Conservation (phyloP, 1,140 invertebrate genomes). For the Drosophila nasuta region DNA sequence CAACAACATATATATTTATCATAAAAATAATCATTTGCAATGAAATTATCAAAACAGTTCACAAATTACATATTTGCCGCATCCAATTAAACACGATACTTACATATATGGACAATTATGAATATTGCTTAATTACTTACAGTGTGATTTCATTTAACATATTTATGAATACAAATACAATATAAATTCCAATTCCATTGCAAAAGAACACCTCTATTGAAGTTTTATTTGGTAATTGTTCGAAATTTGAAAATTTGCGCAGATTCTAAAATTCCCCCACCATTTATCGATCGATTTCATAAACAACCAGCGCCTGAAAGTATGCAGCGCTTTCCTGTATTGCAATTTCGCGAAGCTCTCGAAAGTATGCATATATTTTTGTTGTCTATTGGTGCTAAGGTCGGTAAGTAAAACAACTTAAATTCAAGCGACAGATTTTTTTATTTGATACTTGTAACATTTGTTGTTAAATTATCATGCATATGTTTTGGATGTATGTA, state of each 20-base stretch:
- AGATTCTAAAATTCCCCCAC: background rate
- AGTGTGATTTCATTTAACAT: slow-evolving; percentile 63
- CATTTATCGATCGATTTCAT: background rate
- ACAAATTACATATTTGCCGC: slow-evolving; percentile 50
- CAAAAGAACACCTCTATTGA: slow-evolving; percentile 36
- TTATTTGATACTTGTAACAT: slow-evolving; percentile 70
- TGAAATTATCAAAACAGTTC: slow-evolving; percentile 60
- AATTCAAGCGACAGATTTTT: slow-evolving; percentile 73
- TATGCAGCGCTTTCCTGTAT: background rate
- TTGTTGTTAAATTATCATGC: slow-evolving; percentile 55
- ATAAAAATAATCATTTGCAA: slow-evolving; percentile 68
- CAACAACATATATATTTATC: slow-evolving; percentile 66
- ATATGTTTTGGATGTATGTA: slow-evolving; percentile 50
- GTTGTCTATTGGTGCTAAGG: background rate
- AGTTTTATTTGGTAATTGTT: slow-evolving; percentile 11
- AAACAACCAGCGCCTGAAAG: background rate
- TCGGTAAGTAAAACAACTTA: background rate
- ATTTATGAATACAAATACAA: slow-evolving; percentile 63
- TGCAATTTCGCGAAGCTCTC: background rate
- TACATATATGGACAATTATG: slow-evolving; percentile 15
- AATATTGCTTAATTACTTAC: slow-evolving; percentile 59
- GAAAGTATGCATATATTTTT: background rate
- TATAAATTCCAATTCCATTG: slow-evolving; percentile 78
- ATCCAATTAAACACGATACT: slow-evolving; percentile 12
- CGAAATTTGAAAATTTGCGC: background rate